Percentiles rank a stretch among this genome's conserved stretches.
These are phyloP conservation scores for Ips typographus DNA, from an alignment of 1,140 invertebrate genomes.

Conservation along the genomic window DNA sequence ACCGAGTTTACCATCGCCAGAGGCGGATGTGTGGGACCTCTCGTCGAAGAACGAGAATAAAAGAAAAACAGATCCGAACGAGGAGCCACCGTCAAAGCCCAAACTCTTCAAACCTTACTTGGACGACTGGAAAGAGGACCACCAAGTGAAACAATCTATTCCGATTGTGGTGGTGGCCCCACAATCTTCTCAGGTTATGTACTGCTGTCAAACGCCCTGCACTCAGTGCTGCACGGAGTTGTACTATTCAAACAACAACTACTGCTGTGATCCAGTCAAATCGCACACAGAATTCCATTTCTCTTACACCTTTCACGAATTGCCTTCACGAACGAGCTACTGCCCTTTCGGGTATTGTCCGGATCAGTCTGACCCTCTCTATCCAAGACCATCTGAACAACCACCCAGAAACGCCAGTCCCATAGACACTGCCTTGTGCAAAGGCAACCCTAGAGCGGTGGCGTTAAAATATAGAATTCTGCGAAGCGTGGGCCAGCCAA, in stretches of 20 bases:
- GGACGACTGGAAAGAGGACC: constrained; percentile 59
- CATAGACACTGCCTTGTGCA: constrained; percentile 57
- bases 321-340: constrained; percentile 41
- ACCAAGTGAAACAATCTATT: constrained; percentile 40
- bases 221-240: constrained; percentile 36
- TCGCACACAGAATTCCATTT: constrained; percentile 42
- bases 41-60: constrained; percentile 50
- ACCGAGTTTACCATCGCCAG: constrained; percentile 54
- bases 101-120: constrained; percentile 72
- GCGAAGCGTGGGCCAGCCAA: constrained; percentile 53
- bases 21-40: constrained; percentile 57
- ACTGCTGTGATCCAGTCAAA: constrained; percentile 38
- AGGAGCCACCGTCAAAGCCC: constrained; percentile 40
- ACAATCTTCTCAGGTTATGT: constrained; percentile 52
- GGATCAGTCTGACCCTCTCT: constrained; percentile 22
- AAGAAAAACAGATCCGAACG: constrained; percentile 38
- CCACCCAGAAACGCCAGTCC: constrained; percentile 55
- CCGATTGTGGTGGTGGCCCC: constrained; percentile 53
- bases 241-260: constrained; percentile 45
- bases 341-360: constrained; percentile 33
- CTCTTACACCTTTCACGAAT: constrained; percentile 46
- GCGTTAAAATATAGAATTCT: constrained; percentile 64
- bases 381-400: constrained; percentile 36
- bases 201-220: constrained; percentile 40
- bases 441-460: constrained; percentile 63